Evolutionary conservation across 2,113 vertebrate species (phyloP).

Genomic region (Otocyon megalotis): DNA sequence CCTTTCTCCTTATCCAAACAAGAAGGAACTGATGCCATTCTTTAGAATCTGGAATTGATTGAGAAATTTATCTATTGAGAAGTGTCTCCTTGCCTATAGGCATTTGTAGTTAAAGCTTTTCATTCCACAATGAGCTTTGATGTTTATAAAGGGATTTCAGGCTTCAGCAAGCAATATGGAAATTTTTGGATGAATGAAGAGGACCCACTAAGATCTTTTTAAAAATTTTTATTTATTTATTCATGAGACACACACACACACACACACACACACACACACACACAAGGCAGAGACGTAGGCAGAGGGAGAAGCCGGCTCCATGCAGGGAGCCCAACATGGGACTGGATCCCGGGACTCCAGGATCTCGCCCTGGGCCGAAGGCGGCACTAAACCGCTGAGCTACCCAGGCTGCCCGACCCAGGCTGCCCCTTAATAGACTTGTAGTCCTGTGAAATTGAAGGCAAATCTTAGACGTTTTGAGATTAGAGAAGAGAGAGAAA

Average conservation of each 20-base stretch:
- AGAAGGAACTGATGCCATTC: neutral
- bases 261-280: too few species aligned
- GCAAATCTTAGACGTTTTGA: neutral
- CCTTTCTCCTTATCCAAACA: neutral
- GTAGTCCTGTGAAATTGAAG: constrained; percentile 5
- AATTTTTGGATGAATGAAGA: neutral
- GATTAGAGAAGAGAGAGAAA: neutral
- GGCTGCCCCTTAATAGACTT: neutral
- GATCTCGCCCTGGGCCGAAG: too few species aligned
- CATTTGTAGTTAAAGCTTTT: constrained; percentile 3
- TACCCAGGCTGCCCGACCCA: too few species aligned
- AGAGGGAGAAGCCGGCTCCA: too few species aligned
- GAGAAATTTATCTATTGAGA: neutral
- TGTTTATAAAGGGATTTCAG: constrained; percentile 14
- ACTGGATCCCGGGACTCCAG: too few species aligned
- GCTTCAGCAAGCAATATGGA: neutral
- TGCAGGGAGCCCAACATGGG: too few species aligned
- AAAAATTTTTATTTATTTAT: too few species aligned
- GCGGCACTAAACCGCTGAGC: too few species aligned
- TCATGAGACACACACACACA: too few species aligned
- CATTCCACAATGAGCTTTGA: neutral
- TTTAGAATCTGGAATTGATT: neutral
- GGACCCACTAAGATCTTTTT: neutral
- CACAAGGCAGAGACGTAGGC: too few species aligned
- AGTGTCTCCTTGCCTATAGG: neutral